phyloP scores from a whole-genome alignment of 2,113 vertebrate species.

The Telmatochromis bifrenatus region DNA sequence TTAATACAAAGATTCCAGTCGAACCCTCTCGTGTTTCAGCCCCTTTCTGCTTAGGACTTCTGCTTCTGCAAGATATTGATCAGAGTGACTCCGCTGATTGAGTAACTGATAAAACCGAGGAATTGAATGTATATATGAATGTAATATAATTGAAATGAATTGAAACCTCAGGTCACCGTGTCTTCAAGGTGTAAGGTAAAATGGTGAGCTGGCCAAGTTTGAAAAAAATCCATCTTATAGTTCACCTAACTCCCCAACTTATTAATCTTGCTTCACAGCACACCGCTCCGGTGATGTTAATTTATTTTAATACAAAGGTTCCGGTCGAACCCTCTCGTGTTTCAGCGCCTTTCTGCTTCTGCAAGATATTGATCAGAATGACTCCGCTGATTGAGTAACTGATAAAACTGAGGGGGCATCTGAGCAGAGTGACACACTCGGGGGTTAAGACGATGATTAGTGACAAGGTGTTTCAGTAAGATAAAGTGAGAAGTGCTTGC shows the following conservation, averaged over 20 bases:
- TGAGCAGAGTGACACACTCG: background rate
- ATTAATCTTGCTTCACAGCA: background rate
- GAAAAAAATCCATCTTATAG: background rate
- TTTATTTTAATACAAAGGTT: background rate
- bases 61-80: too few relatives aligned
- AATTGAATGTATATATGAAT: too few relatives aligned
- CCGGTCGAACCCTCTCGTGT: rapidly evolving
- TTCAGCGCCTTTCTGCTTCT: background rate
- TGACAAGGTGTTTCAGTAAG: background rate
- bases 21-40: too few relatives aligned
- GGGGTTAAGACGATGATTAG: background rate
- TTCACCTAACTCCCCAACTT: background rate
- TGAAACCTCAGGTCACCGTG: background rate
- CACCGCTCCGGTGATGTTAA: background rate
- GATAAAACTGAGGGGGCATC: background rate
- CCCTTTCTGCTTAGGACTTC: too few relatives aligned
- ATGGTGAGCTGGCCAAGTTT: background rate
- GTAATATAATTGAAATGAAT: too few relatives aligned
- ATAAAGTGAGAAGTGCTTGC: background rate
- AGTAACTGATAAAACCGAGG: too few relatives aligned
- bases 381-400: background rate
- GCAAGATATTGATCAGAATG: background rate
- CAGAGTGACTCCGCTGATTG: too few relatives aligned
- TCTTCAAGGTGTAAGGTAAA: background rate
- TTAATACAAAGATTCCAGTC: too few relatives aligned